Evolutionary conservation across 2,888 invertebrate species (phyloP).

Genomic region (Phlogophora meticulosa): DNA sequence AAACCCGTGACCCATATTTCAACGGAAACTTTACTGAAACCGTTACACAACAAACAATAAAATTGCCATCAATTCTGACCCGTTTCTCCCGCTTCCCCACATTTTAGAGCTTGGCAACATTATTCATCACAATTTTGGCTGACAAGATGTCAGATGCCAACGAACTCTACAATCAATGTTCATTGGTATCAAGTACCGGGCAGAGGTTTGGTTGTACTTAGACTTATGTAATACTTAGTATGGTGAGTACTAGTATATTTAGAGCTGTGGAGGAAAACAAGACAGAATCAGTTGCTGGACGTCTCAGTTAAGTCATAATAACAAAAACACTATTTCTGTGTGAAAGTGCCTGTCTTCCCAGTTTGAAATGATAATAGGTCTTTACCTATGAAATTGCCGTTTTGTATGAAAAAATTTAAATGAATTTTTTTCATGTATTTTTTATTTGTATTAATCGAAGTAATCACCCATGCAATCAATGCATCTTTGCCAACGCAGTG

Average conservation of each 20-base stretch:
- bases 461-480: too few relatives aligned
- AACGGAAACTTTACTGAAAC: constrained; percentile 17
- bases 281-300: neutral
- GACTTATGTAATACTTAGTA: constrained; percentile 18
- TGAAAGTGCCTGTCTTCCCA: neutral
- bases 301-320: too few relatives aligned
- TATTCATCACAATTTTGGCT: constrained; percentile 53
- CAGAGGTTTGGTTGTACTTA: constrained; percentile 42
- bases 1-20: constrained; percentile 18
- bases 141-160: constrained; percentile 45
- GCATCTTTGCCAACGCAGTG: too few relatives aligned
- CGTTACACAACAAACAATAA: constrained; percentile 46
- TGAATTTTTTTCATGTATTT: too few relatives aligned
- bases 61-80: constrained; percentile 43
- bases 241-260: neutral
- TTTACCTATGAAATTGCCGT: too few relatives aligned
- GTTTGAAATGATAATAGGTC: too few relatives aligned
- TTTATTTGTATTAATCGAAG: too few relatives aligned
- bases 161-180: constrained; percentile 40
- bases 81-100: constrained; percentile 39
- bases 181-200: constrained; percentile 39
- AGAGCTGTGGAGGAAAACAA: neutral
- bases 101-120: constrained; percentile 40
- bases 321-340: neutral
- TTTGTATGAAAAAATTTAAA: too few relatives aligned